A percentile compares a stretch with the other conserved stretches of the same genome.
Evolutionary conservation across 2,797 vertebrate genomes (phyloP).

Genomic region (Poeciliopsis paucimaculata): DNA sequence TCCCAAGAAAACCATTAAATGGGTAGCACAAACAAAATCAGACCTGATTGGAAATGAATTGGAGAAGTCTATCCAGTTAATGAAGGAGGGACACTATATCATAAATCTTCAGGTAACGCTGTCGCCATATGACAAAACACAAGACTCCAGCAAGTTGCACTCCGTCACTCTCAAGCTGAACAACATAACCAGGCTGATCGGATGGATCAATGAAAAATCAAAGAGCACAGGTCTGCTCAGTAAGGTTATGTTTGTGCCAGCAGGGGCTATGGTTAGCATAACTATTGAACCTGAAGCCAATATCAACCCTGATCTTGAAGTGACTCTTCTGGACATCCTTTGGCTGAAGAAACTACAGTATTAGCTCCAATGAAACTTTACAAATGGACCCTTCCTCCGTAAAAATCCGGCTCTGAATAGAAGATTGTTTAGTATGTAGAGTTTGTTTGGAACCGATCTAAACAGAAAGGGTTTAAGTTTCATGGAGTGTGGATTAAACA

Average conservation of each 20-base stretch:
- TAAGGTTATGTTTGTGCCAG: neutral
- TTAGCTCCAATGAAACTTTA: neutral
- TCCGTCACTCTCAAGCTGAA: neutral
- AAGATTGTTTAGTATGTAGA: neutral
- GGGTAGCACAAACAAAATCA: accelerated
- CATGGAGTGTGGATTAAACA: neutral
- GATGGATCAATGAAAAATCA: neutral
- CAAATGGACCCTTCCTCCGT: constrained; percentile 2
- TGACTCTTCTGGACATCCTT: constrained; percentile 64
- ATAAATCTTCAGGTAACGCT: constrained; percentile 69
- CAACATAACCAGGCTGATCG: accelerated
- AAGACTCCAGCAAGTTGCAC: accelerated
- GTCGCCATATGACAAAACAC: accelerated
- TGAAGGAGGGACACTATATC: constrained; percentile 65
- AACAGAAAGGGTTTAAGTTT: neutral
- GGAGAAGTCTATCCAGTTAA: accelerated
- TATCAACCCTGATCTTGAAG: accelerated
- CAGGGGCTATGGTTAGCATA: neutral
- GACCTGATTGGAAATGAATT: accelerated
- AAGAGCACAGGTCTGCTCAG: constrained; percentile 64
- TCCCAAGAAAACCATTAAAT: accelerated
- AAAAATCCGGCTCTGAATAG: neutral
- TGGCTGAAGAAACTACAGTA: constrained; percentile 22
- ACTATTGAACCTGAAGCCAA: accelerated
- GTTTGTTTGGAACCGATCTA: constrained; percentile 14